These are phyloP conservation scores for Embiotoca jacksoni DNA, from an alignment of 2,113 vertebrate species.

Conservation along the genomic window DNA sequence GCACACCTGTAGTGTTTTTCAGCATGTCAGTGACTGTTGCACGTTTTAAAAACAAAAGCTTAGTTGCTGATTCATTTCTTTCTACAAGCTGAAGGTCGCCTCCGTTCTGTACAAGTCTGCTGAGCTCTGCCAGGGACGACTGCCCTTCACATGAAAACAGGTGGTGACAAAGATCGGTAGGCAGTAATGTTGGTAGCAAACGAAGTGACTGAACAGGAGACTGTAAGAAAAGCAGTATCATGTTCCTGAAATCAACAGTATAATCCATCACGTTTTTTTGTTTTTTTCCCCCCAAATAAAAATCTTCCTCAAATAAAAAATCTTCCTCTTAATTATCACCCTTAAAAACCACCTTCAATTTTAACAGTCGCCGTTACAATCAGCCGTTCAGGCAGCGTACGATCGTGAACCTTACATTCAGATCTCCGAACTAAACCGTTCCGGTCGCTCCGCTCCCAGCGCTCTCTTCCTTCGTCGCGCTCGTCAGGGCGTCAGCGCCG, in stretches of 20 bases:
- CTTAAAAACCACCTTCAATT: slow-evolving; percentile 28
- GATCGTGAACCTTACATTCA: slow-evolving; percentile 58
- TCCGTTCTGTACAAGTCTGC: neutral
- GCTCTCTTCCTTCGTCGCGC: neutral
- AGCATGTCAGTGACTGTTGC: slow-evolving; percentile 10
- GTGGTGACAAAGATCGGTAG: slow-evolving; percentile 5
- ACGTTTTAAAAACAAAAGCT: slow-evolving; percentile 2
- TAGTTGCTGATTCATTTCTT: slow-evolving; percentile 1
- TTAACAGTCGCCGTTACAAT: slow-evolving; percentile 59
- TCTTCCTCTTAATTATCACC: slow-evolving; percentile 15
- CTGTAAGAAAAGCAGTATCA: slow-evolving; percentile 4
- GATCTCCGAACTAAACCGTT: neutral
- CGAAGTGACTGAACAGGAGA: slow-evolving; percentile 16
- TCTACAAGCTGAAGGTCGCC: slow-evolving; percentile 4
- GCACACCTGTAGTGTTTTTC: slow-evolving; percentile 10
- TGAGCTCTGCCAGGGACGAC: neutral
- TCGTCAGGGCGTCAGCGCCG: slow-evolving; percentile 26
- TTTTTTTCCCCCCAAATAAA: neutral
- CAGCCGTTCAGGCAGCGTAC: slow-evolving; percentile 31
- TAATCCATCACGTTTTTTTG: slow-evolving; percentile 14
- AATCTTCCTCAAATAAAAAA: slow-evolving; percentile 9
- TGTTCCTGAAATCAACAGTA: slow-evolving; percentile 13
- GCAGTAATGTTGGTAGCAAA: slow-evolving; percentile 13
- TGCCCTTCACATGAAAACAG: too few species aligned
- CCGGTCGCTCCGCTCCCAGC: neutral